Percentiles rank a stretch among this genome's conserved stretches.
phyloP scores from a whole-genome alignment of 2,888 invertebrate genomes.

The Phyto melanocephala region DNA sequence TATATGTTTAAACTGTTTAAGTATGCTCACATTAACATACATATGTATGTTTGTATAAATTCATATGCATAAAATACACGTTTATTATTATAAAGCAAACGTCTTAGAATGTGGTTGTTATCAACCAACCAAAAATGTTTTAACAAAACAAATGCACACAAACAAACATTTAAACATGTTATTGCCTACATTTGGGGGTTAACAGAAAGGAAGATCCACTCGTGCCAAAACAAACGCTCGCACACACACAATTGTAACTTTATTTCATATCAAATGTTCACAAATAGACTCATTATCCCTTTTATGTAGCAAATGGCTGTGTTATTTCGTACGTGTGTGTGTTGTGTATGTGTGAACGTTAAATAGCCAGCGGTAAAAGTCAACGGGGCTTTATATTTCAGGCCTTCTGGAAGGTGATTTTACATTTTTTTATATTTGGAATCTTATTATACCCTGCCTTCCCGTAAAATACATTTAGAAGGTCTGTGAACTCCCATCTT shows the following conservation, averaged over 20 bases:
- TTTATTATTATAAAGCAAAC: conserved; percentile 56
- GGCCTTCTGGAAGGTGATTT: too few relatives aligned
- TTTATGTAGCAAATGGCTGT: conserved; percentile 31
- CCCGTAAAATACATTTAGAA: too few relatives aligned
- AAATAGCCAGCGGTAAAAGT: too few relatives aligned
- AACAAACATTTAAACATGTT: conserved; percentile 29
- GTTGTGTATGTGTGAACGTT: not conserved
- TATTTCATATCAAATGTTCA: conserved; percentile 56
- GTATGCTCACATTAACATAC: too few relatives aligned
- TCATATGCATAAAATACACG: conserved; percentile 22
- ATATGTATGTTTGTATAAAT: not conserved
- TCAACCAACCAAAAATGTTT: conserved; percentile 41
- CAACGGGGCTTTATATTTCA: too few relatives aligned
- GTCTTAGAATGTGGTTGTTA: conserved; percentile 45
- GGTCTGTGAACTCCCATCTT: too few relatives aligned
- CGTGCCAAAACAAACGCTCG: not conserved
- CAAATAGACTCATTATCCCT: conserved; percentile 62
- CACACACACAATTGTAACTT: conserved; percentile 42
- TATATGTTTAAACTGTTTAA: conserved; percentile 3
- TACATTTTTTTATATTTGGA: too few relatives aligned
- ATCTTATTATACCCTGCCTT: too few relatives aligned
- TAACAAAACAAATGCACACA: not conserved
- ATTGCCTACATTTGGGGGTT: conserved; percentile 38
- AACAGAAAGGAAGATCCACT: not conserved
- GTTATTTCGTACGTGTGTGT: not conserved